phyloP scores from a whole-genome alignment of 1,140 invertebrate species.

The Drosophila sucinea region DNA sequence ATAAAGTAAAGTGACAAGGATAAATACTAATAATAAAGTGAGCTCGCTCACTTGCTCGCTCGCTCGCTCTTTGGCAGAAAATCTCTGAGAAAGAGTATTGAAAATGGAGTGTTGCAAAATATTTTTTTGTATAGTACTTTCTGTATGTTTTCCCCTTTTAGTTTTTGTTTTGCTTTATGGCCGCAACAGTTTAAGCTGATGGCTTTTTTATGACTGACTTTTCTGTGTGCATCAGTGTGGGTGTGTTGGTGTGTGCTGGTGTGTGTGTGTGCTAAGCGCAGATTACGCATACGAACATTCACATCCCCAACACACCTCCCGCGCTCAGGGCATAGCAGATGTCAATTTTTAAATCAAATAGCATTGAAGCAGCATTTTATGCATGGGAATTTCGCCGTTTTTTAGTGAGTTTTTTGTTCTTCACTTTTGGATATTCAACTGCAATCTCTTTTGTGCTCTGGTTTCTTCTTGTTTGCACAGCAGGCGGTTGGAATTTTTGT shows the following conservation, averaged over 20 bases:
- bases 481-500: constrained; percentile 47
- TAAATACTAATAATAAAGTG: no score
- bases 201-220: constrained; percentile 77
- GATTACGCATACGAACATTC: constrained; percentile 71
- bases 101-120: neutral
- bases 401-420: constrained; percentile 1
- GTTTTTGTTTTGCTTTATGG: constrained; percentile 75
- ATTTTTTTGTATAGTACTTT: neutral
- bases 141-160: constrained; percentile 17
- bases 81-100: neutral
- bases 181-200: constrained; percentile 79
- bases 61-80: no score
- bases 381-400: constrained; percentile 22
- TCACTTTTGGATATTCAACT: constrained; percentile 13
- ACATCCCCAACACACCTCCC: constrained; percentile 18
- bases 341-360: constrained; percentile 49
- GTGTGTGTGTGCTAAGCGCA: constrained; percentile 67
- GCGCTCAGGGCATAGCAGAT: constrained; percentile 23
- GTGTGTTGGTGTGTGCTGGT: constrained; percentile 45
- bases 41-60: no score
- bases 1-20: no score
- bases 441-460: constrained; percentile 10
- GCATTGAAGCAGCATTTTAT: constrained; percentile 29
- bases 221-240: constrained; percentile 43
- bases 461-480: constrained; percentile 45